Percentiles rank a stretch among this genome's conserved stretches.
These are phyloP conservation scores for Onychorhynchus coronatus DNA, from an alignment of 2,113 vertebrate species.

Conservation along the genomic window DNA sequence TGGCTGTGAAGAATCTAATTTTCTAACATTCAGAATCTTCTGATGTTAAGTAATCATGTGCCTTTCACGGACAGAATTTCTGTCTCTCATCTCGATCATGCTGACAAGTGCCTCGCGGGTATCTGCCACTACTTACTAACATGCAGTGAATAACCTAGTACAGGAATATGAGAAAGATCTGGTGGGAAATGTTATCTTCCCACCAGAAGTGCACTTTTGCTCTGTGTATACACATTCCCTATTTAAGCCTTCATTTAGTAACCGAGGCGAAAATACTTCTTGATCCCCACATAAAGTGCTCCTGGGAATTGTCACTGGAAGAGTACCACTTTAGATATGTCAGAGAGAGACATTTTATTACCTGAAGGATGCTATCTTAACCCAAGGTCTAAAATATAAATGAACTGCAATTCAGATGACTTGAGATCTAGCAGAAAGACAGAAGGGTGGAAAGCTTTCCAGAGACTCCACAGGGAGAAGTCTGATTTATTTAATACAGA, in stretches of 20 bases:
- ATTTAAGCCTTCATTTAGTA: conserved; percentile 8
- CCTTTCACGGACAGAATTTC: background rate
- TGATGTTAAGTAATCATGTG: background rate
- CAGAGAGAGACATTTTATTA: conserved; percentile 28
- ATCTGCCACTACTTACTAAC: background rate
- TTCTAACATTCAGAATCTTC: background rate
- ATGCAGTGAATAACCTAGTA: background rate
- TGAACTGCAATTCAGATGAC: conserved; percentile 35
- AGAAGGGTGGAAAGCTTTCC: conserved; percentile 22
- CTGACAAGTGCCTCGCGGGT: background rate
- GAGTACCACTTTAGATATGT: background rate
- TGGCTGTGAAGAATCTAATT: background rate
- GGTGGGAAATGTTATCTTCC: background rate
- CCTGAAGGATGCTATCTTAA: conserved; percentile 37
- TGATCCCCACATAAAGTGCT: background rate
- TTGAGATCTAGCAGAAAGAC: conserved; percentile 5
- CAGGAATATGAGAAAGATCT: background rate
- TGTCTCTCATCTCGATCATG: background rate
- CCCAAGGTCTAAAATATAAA: conserved; percentile 30
- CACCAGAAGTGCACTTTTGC: background rate
- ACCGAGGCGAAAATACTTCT: background rate
- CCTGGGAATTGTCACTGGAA: background rate
- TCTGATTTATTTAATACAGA: conserved; percentile 48
- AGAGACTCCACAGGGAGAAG: background rate
- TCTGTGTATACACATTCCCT: background rate